Conservation (phyloP, 2,797 vertebrate genomes). For the Loriculus beryllinus region DNA sequence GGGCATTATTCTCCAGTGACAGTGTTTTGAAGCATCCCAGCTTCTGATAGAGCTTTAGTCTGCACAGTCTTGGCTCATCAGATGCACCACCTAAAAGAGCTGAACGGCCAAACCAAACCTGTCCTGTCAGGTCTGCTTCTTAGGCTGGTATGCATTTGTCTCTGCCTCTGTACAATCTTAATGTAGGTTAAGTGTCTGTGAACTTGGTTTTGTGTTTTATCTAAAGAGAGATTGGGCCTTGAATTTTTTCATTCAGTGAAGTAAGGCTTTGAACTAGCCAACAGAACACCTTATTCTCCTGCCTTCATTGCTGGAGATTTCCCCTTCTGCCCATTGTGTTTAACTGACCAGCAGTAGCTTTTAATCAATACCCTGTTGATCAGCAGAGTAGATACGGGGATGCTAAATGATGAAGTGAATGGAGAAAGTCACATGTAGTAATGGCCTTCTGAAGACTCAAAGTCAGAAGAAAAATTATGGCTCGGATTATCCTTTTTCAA, state of each 20-base stretch:
- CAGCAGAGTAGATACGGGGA: not conserved
- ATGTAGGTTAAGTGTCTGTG: not conserved
- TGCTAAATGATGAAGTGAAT: not conserved
- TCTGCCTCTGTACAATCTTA: not conserved
- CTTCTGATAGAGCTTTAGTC: not conserved
- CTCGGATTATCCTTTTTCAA: not conserved
- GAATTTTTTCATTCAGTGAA: not conserved
- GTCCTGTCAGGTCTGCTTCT: not conserved
- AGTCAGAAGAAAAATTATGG: not conserved
- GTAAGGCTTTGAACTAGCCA: not conserved
- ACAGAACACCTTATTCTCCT: not conserved
- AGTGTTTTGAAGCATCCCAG: not conserved
- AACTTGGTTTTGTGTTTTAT: not conserved
- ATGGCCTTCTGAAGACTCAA: not conserved
- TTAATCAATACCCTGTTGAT: not conserved
- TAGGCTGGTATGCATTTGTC: not conserved
- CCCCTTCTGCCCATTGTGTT: not conserved
- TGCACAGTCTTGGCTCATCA: not conserved
- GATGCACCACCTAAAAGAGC: fast-evolving
- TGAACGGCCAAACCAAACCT: not conserved
- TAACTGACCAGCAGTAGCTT: not conserved
- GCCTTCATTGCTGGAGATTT: not conserved
- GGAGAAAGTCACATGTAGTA: not conserved
- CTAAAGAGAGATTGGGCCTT: not conserved
- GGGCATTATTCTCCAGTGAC: not conserved